Evolutionary conservation across 2,113 vertebrate genomes (phyloP).

Genomic region (Sporophila hypoxantha): DNA sequence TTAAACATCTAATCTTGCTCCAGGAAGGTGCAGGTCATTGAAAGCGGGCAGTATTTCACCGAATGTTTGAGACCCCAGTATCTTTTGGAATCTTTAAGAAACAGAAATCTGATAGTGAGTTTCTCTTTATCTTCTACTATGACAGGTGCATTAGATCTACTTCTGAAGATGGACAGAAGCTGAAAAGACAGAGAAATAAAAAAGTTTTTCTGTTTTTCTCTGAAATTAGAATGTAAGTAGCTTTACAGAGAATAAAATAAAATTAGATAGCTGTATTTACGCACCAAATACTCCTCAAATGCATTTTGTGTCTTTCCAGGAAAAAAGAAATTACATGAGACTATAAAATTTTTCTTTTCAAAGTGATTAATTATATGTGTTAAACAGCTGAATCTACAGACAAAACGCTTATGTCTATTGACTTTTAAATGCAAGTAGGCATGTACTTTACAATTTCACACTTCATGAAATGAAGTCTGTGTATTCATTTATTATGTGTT

Average conservation of each 20-base stretch:
- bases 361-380: background rate
- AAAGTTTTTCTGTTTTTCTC: background rate
- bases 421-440: background rate
- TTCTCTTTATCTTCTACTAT: background rate
- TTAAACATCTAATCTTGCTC: background rate
- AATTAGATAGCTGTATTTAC: background rate
- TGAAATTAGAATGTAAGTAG: background rate
- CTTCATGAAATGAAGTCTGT: background rate
- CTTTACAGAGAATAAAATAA: background rate
- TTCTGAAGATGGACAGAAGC: background rate
- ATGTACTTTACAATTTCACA: background rate
- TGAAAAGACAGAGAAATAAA: background rate
- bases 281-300: background rate
- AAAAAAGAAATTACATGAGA: background rate
- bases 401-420: background rate
- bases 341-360: background rate
- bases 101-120: background rate
- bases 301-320: background rate
- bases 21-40: background rate
- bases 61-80: background rate
- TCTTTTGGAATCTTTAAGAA: background rate
- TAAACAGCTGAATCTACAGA: background rate
- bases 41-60: background rate
- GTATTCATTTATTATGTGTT: background rate
- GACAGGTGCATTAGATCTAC: background rate